A percentile compares a stretch with the other conserved stretches of the same genome.
Evolutionary conservation across 2,888 invertebrate species (phyloP).

Genomic region (Dorcus hopei): DNA sequence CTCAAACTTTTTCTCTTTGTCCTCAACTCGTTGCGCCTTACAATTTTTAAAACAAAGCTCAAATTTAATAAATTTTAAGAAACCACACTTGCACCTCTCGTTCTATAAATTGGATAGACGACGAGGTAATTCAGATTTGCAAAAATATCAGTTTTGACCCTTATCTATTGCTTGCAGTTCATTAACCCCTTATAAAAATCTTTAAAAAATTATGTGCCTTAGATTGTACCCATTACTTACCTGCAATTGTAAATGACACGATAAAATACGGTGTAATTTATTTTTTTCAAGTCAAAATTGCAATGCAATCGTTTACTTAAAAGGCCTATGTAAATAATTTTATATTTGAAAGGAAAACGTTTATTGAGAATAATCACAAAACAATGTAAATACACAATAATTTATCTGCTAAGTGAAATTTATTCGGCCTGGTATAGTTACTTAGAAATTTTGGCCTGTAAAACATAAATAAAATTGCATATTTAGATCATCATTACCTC

Average conservation of each 20-base stretch:
- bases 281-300: neutral
- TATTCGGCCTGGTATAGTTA: conserved; percentile 10
- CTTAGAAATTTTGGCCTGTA: neutral
- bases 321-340: neutral
- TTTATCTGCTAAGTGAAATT: conserved; percentile 15
- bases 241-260: neutral
- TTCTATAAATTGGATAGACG: no score
- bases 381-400: conserved; percentile 19
- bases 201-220: no score
- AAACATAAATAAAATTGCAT: conserved; percentile 5
- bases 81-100: no score
- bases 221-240: no score
- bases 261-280: neutral
- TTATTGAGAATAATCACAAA: conserved; percentile 27
- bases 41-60: no score
- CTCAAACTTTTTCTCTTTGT: no score
- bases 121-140: no score
- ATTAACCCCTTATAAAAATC: no score
- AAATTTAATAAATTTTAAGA: no score
- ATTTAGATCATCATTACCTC: neutral
- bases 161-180: no score
- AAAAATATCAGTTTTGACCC: no score
- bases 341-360: conserved; percentile 21
- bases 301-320: neutral
- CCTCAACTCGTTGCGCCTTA: no score